Percentiles rank a stretch among this genome's conserved stretches.
These are phyloP conservation scores for Cosmia trapezina DNA, from an alignment of 2,888 invertebrate species.

Conservation along the genomic window DNA sequence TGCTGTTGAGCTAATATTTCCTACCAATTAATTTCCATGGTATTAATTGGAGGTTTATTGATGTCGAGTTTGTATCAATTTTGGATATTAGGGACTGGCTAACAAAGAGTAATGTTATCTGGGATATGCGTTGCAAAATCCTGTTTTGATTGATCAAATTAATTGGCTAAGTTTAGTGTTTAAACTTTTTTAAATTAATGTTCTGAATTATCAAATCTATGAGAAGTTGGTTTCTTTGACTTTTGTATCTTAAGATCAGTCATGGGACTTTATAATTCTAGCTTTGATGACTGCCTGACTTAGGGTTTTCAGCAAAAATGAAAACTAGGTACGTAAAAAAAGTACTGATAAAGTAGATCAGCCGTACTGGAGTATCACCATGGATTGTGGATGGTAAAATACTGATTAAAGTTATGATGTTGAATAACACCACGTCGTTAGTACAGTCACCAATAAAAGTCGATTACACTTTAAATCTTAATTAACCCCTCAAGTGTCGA, in stretches of 20 bases:
- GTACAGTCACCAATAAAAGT: no score
- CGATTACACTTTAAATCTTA: not conserved
- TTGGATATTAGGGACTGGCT: not conserved
- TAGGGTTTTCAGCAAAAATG: not conserved
- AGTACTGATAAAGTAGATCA: not conserved
- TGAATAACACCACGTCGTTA: not conserved
- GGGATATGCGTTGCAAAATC: not conserved
- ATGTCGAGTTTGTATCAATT: constrained; percentile 12
- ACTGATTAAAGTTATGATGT: not conserved
- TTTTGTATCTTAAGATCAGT: not conserved
- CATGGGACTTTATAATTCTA: not conserved
- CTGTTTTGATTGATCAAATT: constrained; percentile 2
- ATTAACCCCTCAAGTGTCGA: no score
- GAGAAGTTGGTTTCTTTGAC: not conserved
- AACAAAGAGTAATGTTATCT: not conserved
- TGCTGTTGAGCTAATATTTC: constrained; percentile 40
- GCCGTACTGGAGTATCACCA: not conserved
- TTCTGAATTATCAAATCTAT: not conserved
- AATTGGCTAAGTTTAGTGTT: not conserved
- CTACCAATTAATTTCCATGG: constrained; percentile 45
- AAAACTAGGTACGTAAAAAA: not conserved
- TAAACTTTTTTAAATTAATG: not conserved
- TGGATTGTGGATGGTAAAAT: not conserved
- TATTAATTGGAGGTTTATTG: constrained; percentile 36
- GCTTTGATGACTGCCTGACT: no score